Percentiles rank a stretch among this genome's conserved stretches.
These are phyloP conservation scores for Chiloscyllium punctatum DNA, from an alignment of 2,797 vertebrate species.

Conservation along the genomic window DNA sequence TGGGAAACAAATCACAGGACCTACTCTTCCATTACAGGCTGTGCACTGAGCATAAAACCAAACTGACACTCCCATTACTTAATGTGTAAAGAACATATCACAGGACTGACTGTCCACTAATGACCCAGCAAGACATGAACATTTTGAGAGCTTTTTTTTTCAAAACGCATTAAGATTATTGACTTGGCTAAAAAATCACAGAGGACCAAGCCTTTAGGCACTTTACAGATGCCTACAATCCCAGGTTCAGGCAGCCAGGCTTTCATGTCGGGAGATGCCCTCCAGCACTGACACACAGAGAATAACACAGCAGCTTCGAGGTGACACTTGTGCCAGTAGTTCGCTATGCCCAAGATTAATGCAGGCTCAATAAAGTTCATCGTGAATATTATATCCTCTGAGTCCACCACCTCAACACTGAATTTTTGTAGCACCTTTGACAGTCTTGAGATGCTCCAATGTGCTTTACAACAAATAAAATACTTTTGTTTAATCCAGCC, in stretches of 20 bases:
- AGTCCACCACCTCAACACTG: background rate
- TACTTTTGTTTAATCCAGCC: background rate
- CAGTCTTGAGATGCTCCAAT: background rate
- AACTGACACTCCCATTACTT: constrained; percentile 8
- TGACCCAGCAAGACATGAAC: background rate
- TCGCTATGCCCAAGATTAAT: background rate
- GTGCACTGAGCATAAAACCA: constrained; percentile 11
- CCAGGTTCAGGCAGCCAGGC: background rate
- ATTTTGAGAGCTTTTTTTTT: background rate
- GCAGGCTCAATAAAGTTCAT: background rate
- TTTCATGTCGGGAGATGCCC: background rate
- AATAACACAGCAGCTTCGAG: background rate
- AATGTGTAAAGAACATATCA: background rate
- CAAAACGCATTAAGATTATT: background rate
- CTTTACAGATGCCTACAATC: background rate
- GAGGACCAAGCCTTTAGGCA: background rate
- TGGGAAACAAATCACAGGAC: background rate
- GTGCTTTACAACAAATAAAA: background rate
- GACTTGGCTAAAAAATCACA: background rate
- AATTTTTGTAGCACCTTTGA: background rate
- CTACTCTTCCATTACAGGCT: background rate
- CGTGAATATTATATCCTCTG: background rate
- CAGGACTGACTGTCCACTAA: background rate
- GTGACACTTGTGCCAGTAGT: background rate
- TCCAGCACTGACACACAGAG: background rate